Conservation (phyloP, 2,888 invertebrate species). For the Mimas tiliae region DNA sequence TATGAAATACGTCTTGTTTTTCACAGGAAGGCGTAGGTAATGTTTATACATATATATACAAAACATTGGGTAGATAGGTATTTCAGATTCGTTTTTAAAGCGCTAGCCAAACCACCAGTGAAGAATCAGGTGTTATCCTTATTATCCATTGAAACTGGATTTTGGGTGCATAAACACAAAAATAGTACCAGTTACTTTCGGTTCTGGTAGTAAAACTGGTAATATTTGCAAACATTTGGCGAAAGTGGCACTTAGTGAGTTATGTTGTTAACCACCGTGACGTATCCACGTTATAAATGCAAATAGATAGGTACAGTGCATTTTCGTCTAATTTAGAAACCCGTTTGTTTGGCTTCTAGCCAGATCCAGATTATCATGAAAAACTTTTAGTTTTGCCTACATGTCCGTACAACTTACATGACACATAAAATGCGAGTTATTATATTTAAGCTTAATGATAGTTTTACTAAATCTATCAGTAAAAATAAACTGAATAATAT, state of each 20-base stretch:
- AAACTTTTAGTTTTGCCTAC: constrained; percentile 46
- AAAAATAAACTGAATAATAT: too few species aligned
- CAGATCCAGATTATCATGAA: constrained; percentile 56
- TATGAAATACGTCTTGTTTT: not conserved
- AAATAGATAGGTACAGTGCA: constrained; percentile 56
- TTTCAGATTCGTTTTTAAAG: not conserved
- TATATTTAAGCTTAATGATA: too few species aligned
- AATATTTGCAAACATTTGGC: constrained; percentile 30
- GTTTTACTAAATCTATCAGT: too few species aligned
- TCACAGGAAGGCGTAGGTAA: not conserved
- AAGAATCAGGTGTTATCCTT: constrained; percentile 7
- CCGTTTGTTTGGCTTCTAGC: constrained; percentile 51
- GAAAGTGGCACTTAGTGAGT: constrained; percentile 30
- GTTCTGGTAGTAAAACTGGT: constrained; percentile 30
- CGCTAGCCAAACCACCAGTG: not conserved
- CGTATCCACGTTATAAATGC: constrained; percentile 46
- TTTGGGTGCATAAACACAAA: constrained; percentile 5
- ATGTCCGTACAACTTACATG: constrained; percentile 16
- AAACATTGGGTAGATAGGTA: not conserved
- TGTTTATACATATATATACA: not conserved
- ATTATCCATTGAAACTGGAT: constrained; percentile 5
- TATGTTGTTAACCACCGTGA: constrained; percentile 37
- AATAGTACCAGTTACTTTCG: constrained; percentile 28
- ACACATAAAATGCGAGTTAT: constrained; percentile 20
- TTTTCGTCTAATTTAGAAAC: constrained; percentile 58